A percentile compares a stretch with the other conserved stretches of the same genome.
Evolutionary conservation across 2,113 vertebrate genomes (phyloP).

Genomic region (Asarcornis scutulata): DNA sequence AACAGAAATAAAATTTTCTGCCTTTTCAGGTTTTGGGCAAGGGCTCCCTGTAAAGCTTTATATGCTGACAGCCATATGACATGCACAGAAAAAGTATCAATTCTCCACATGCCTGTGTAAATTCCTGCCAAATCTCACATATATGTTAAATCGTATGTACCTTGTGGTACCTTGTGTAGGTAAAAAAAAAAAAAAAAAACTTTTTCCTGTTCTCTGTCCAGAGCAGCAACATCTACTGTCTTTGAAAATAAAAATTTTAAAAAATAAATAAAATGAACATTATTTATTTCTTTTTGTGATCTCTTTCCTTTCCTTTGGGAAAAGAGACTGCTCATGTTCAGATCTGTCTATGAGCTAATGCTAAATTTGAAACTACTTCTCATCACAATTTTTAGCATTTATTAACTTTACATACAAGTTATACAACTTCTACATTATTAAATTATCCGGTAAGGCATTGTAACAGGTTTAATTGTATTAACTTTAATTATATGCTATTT

Average conservation of each 20-base stretch:
- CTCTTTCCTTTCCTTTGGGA: accelerated
- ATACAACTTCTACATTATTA: not conserved
- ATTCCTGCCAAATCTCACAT: not conserved
- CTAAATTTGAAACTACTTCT: not conserved
- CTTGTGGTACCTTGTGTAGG: not conserved
- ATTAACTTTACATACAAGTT: not conserved
- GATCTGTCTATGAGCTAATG: not conserved
- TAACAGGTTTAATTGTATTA: not conserved
- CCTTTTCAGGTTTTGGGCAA: not conserved
- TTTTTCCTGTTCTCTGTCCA: not conserved
- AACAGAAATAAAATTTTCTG: not conserved
- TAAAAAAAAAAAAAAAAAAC: no score
- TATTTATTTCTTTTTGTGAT: not conserved
- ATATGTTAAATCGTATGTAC: not conserved
- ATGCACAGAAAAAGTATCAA: not conserved
- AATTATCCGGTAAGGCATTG: not conserved
- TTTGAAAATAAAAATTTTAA: not conserved
- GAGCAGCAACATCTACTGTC: not conserved
- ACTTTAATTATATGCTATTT: not conserved
- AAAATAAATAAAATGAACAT: not conserved
- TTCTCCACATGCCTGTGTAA: not conserved
- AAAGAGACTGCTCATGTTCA: not conserved
- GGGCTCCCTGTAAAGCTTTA: not conserved
- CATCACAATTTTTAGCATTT: not conserved
- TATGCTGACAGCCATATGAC: not conserved